Evolutionary conservation across 1,140 invertebrate species (phyloP).

Genomic region (Lepidostoma basale): DNA sequence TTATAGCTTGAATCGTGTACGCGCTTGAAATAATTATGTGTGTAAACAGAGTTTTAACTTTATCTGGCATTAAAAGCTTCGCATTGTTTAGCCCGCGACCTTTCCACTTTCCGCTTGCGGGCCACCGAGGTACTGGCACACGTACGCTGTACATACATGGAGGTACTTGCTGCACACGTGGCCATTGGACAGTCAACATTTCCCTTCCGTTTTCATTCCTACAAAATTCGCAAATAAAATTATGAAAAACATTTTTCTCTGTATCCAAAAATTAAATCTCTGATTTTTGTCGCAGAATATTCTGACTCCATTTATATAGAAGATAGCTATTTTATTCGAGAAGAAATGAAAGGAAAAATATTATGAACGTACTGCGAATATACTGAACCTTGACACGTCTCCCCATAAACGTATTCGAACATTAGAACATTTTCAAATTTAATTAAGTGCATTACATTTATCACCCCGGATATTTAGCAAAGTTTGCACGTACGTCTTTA

Average conservation of each 20-base stretch:
- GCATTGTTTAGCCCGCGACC: not conserved
- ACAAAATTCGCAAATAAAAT: too few species aligned
- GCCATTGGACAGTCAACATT: not conserved
- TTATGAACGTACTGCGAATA: too few species aligned
- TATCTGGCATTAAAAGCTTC: constrained; percentile 8
- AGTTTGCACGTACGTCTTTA: not conserved
- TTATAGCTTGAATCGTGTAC: not conserved
- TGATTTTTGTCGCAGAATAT: too few species aligned
- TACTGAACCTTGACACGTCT: not conserved
- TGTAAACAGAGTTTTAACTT: constrained; percentile 6
- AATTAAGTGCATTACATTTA: not conserved
- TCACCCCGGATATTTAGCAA: not conserved
- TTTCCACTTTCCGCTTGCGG: not conserved
- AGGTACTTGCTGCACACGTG: too few species aligned
- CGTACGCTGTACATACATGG: not conserved
- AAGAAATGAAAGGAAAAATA: too few species aligned
- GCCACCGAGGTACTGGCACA: not conserved
- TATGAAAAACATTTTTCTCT: too few species aligned
- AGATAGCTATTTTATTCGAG: too few species aligned
- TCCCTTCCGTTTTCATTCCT: not conserved
- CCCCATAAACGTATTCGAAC: not conserved
- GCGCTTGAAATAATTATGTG: constrained; percentile 4
- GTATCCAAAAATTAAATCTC: too few species aligned
- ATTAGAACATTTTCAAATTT: not conserved
- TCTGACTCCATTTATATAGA: too few species aligned